Base-by-base conservation (phyloP, 2,888 invertebrate species). In the Podotricha telesiphe region DNA sequence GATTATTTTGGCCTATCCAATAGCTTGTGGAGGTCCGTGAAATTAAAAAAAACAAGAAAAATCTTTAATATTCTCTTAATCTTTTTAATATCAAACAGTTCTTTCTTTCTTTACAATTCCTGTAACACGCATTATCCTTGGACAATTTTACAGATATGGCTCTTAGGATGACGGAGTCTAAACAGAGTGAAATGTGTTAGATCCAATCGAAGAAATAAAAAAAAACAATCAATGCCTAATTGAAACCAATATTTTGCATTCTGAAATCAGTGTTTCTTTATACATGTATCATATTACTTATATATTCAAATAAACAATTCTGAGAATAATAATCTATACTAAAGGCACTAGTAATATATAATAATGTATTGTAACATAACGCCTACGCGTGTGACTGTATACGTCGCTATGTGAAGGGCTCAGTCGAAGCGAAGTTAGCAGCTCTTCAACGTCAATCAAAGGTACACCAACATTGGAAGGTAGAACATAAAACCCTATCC, bases 381-480 rank as follows among this genome's bases (percentile, higher is more conserved):
- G 40, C 70, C 67, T 59, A 65, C 70, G 8, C 42, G 55, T 40
- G 64, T 51, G 62, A 37, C 51, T 17, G 17, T 48, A 34, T 37
- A 8, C 65, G 45, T 53, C 19, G 55, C 67, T 56, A 66, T 66
- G 66, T 58, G 65, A 68, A 71, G 65, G 71, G 71, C 62, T 65
- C 51, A 17, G 28, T 37, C n/a, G n/a, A n/a, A 64, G 55, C 55
- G 42, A 40, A 50, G 42, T 61, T 20, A 68, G 64, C 58, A 63
- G 62, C 72, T 72, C 70, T 55, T 72, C 72, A 68, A 70, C 70
- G 65, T 67, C 72, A 67, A 61, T 68, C 66, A 22, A 67, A 51
- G 28, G 40, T 48, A 67, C 62, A 51, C 62, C 53, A 42, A 59
- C 59, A 59, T 59, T 22, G 28, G 45, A 59, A 59, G 59, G 45